Evolutionary conservation across 2,797 vertebrate species (phyloP), one percentile per base, ranked within the genome.

Genomic region (Petrocephalus schoutedeni): DNA sequence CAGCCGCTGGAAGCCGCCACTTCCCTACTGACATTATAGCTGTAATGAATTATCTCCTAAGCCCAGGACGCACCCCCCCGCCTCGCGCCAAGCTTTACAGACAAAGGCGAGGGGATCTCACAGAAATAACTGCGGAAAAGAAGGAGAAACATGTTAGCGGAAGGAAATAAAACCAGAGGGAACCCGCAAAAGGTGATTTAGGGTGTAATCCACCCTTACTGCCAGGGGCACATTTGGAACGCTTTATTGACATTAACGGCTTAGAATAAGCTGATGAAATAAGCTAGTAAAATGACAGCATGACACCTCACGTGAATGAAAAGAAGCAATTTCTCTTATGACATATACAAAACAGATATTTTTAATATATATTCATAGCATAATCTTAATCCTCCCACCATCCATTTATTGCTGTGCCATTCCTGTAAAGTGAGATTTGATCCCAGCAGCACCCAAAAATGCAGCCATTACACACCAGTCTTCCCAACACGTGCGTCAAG

Each of bases 291-390:
- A 45, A 21, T 21, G 41, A 80, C 74, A 14, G 7, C 9, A 49
- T 21, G 3, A 80, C n/a, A 49, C 16, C 41, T 80, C 36, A 80
- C 3, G 2, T 80, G 41, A 93, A 86, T 93, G 89, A 92, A 89
- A 86, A 88, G 71, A 67, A 19, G 57, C 6, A 45, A 82, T 89
- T 88, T 89, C 23, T 90, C 28, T 84, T 58, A 45, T 87, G 87
- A 91, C 58, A 90, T 89, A 88, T 82, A 0, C 88, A 92, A 93
- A 88, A 92, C 91, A 91, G 77, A 93, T 90, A 92, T 91, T 89
- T 89, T 89, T 90, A 90, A 93, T 58, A 92, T 19, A 0, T 56
- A 1, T 5, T 56, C 92, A 21, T 64, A 93, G 88, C 9, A 0
- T 4, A 88, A 28, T 23, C 23, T 19, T 85, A 87, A 87, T 74